Base-by-base conservation (phyloP, 2,888 invertebrate species). In the Zonitis immaculata region DNA sequence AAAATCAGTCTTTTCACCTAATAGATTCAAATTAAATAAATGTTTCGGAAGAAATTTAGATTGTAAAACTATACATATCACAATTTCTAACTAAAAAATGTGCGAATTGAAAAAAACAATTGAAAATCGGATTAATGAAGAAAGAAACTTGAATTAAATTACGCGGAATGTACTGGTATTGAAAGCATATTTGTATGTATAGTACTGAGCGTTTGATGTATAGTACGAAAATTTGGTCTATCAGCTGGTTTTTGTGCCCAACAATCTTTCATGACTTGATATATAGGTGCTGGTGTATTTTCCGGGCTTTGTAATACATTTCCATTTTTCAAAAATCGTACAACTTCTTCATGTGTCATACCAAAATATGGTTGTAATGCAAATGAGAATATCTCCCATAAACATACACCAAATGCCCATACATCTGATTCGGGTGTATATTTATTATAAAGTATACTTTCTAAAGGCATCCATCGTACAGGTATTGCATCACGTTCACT, bases 301-400 rank as follows among this genome's bases (percentile, higher is more conserved):
- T 95, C 95, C 1, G 96, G 96, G 71, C 91, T 89, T 44, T 87
- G 86, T 46, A 97, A 82, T 42, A 94, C 88, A 75, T 94, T 91
- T 9, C 95, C 95, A 63, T 94, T 95, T 75, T 95, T 95, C 50
- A 96, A 84, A 77, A 89, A 95, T 70, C 90, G 89, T 11, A 95
- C 92, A 27, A 97, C 96, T 79, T 97, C 95, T 74, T 95, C 95
- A 72, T 97, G 96, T 9, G 95, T 95, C 89, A 95, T 90, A 5
- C 95, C 96, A 74, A 93, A 95, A 72, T 97, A 97, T 7, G 97
- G 97, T 76, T 97, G 96, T 57, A 95, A 79, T 20, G 95, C 95
- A 77, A 93, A 96, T 44, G 95, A 91, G 76, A 95, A 96, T 70
- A 96, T 92, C 78, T 97, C 97, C 96, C 96, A 97, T 42, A 96